Percentiles rank a stretch among this genome's conserved stretches.
phyloP scores from a whole-genome alignment of 2,797 vertebrate species.

The Numenius phaeopus region DNA sequence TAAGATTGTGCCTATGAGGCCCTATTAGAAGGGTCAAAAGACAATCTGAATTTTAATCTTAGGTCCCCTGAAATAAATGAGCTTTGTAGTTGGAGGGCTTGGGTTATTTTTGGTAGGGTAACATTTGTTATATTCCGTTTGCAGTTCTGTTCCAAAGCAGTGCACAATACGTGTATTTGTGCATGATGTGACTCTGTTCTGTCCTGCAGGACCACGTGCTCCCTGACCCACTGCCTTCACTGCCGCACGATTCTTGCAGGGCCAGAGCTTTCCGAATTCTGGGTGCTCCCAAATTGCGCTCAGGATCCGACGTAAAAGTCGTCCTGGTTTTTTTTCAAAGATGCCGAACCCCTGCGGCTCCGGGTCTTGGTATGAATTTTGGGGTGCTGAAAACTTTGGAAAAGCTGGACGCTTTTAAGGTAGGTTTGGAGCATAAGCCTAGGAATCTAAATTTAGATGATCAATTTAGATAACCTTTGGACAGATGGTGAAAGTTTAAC shows the following conservation, averaged over 20 bases:
- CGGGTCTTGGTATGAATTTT: not conserved
- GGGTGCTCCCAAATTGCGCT: not conserved
- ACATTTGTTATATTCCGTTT: constrained; percentile 46
- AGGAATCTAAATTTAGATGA: not conserved
- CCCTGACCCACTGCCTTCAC: not conserved
- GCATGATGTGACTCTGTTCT: constrained; percentile 34
- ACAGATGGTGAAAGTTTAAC: constrained; percentile 41
- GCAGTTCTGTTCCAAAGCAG: constrained; percentile 27
- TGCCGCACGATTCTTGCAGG: not conserved
- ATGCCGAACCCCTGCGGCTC: not conserved
- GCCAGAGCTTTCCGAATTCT: not conserved
- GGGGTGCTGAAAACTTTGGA: not conserved
- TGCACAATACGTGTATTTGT: not conserved
- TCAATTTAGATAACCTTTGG: constrained; percentile 34
- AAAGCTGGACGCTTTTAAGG: not conserved
- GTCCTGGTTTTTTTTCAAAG: not conserved
- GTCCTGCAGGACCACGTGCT: constrained; percentile 26
- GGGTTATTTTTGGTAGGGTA: constrained; percentile 64
- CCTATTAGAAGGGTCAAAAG: not conserved
- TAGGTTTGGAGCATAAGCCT: not conserved
- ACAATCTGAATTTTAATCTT: not conserved
- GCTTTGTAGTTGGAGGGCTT: not conserved
- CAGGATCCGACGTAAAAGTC: not conserved
- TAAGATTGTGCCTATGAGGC: rapidly evolving
- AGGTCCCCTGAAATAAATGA: constrained; percentile 5